Percentiles rank a stretch among this genome's conserved stretches.
phyloP scores from a whole-genome alignment of 2,113 vertebrate genomes.

The Neogale vison region DNA sequence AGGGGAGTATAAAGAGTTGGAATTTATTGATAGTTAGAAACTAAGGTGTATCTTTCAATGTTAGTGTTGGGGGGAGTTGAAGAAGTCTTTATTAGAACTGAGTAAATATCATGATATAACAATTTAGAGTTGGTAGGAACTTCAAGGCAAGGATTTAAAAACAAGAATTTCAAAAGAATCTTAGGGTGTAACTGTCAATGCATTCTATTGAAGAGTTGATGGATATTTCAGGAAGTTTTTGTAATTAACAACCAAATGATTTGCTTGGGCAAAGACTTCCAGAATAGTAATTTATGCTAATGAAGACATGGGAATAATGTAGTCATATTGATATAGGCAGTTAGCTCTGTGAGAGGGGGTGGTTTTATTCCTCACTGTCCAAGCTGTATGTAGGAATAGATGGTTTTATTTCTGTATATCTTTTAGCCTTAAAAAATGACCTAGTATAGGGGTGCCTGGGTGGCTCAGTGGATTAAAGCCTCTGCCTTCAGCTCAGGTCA shows the following conservation, averaged over 20 bases:
- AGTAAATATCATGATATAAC: neutral
- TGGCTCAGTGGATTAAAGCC: too few species aligned
- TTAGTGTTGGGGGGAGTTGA: neutral
- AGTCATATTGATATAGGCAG: neutral
- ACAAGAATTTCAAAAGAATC: neutral
- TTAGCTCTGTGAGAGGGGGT: neutral
- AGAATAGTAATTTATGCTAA: neutral
- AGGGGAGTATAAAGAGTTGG: neutral
- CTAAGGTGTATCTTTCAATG: neutral
- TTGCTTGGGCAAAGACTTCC: neutral
- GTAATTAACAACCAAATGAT: neutral
- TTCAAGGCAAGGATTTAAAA: neutral
- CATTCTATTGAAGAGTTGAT: neutral
- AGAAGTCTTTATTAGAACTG: neutral
- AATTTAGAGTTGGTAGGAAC: neutral
- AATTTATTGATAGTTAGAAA: neutral
- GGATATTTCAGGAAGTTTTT: neutral
- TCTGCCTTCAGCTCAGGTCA: too few species aligned
- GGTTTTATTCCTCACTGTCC: neutral
- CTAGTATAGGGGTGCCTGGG: neutral
- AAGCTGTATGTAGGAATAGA: neutral
- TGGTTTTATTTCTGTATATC: neutral
- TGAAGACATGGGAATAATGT: neutral
- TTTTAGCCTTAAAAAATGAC: neutral
- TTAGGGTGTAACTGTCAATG: neutral